phyloP scores from a whole-genome alignment of 2,797 vertebrate species.

The Onychomys leucogaster region DNA sequence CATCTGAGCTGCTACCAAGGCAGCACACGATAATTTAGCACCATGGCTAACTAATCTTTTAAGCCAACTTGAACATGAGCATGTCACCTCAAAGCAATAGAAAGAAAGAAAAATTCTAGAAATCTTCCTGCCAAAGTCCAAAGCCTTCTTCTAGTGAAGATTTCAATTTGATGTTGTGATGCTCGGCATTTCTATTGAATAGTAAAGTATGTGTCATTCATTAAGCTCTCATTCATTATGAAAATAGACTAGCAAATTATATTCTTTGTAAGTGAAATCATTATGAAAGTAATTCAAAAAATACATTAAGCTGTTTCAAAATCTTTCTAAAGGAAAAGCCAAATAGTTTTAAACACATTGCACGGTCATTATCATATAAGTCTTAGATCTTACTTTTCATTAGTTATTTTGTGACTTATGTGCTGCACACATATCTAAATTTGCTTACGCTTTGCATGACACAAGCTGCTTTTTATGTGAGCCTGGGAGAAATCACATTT shows the following conservation, averaged over 20 bases:
- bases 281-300: constrained; percentile 88
- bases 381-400: constrained; percentile 80
- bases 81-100: background rate
- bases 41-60: constrained; percentile 52
- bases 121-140: constrained; percentile 73
- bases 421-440: constrained; percentile 73
- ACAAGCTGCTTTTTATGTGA: constrained; percentile 55
- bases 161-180: constrained; percentile 77
- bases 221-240: constrained; percentile 87
- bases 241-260: constrained; percentile 88
- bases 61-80: constrained; percentile 63
- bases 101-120: constrained; percentile 40
- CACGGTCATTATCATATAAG: constrained; percentile 84
- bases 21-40: constrained; percentile 29
- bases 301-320: constrained; percentile 87
- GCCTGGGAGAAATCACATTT: constrained; percentile 69
- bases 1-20: constrained; percentile 56
- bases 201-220: constrained; percentile 81
- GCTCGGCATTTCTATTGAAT: constrained; percentile 83
- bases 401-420: constrained; percentile 76
- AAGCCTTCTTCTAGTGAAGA: constrained; percentile 78
- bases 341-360: constrained; percentile 86
- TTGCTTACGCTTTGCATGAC: constrained; percentile 65
- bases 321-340: constrained; percentile 85
- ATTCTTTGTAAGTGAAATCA: constrained; percentile 88